Evolutionary conservation across 2,888 invertebrate species (phyloP), one percentile per base, ranked within the genome.

Genomic region (Metacarcinus magister): DNA sequence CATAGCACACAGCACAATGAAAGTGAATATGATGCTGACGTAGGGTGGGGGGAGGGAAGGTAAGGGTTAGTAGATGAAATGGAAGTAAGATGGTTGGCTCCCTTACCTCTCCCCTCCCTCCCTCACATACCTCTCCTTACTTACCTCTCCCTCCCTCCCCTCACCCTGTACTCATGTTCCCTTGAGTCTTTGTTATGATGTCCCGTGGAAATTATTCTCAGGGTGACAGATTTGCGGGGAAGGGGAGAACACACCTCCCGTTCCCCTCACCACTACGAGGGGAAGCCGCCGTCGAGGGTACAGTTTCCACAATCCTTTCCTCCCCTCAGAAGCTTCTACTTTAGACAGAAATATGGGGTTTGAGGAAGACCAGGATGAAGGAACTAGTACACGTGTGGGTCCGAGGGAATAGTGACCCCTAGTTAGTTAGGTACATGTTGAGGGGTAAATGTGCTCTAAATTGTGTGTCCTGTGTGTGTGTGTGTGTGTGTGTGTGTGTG

Each of bases 151-250:
- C 54, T 54, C 2, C 54, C 54, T 67, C 23, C 67, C 67, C 67
- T 23, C 23, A 4, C 3, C 32, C 39, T 19, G 43, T 44, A 39
- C 43, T 90, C 43, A 7, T 90, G 39, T 90, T 90, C 90, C 90
- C 90, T 44, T 23, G 67, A 90, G 90, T 10, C 90, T 43, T 44
- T 90, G 90, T 90, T 90, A 43, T 90, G 90, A 90, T 90, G 44
- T 44, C 90, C 10, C 90, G 23, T 39, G 90, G 90, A 90, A 90
- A 90, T 90, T 90, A 90, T 90, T 90, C 39, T 39, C 90, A 43
- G 90, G 23, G 90, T 44, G 90, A 90, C 32, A 90, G 90, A 90
- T 90, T 43, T 90, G 90, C 39, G n/a, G 90, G 90, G 90, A 44
- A 44, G 43, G 60, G 46, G 23, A 67, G 67, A 67, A 67, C 28